These are phyloP conservation scores for Anthopleura sola DNA, from an alignment of 64 coral and sea anemone species.

Conservation along the genomic window DNA sequence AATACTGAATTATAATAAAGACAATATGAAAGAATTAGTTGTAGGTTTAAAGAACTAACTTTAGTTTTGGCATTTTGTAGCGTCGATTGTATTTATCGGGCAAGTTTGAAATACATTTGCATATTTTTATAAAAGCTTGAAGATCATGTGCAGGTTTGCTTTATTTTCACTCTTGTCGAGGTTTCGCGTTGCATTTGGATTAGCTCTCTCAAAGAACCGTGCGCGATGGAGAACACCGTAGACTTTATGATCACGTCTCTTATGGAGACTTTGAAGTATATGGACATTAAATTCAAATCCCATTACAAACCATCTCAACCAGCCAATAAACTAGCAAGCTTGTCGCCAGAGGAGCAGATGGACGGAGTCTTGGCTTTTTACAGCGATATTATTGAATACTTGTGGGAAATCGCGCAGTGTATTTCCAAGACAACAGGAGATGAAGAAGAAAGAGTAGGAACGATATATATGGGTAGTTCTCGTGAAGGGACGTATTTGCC, in stretches of 20 bases:
- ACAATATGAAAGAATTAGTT: too few species aligned
- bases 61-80: too few species aligned
- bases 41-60: too few species aligned
- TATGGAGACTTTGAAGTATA: neutral
- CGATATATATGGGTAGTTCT: conserved; percentile 14
- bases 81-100: too few species aligned
- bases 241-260: conserved; percentile 13
- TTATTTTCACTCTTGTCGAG: too few species aligned
- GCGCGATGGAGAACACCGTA: neutral
- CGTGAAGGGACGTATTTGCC: neutral
- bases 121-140: too few species aligned
- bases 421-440: neutral
- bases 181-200: too few species aligned
- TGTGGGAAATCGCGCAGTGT: conserved; percentile 12
- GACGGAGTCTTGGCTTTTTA: neutral
- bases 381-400: neutral
- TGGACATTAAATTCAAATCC: neutral
- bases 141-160: too few species aligned
- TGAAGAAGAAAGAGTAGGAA: neutral
- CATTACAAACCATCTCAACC: too few species aligned
- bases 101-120: too few species aligned
- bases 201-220: too few species aligned
- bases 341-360: neutral
- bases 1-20: too few species aligned
- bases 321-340: neutral